Conservation (phyloP, 2,113 vertebrate species). For the Mohoua ochrocephala region DNA sequence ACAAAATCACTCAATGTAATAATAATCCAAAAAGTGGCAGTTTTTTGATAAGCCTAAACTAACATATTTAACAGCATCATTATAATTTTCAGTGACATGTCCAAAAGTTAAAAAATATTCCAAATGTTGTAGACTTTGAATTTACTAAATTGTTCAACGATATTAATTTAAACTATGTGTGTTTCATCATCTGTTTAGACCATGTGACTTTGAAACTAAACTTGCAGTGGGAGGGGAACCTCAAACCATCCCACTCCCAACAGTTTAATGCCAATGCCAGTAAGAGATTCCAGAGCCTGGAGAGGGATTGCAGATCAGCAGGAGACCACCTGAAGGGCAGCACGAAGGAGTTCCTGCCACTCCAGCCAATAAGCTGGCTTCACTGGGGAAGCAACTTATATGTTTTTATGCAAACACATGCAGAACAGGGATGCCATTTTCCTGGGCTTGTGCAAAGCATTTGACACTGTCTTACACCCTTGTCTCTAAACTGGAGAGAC, state of each 20-base stretch:
- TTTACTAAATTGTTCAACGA: not conserved
- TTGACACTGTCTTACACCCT: not conserved
- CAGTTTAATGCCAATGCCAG: not conserved
- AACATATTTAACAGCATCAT: not conserved
- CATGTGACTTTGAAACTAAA: not conserved
- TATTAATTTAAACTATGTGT: not conserved
- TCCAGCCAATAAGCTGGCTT: not conserved
- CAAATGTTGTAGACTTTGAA: not conserved
- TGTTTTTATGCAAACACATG: not conserved
- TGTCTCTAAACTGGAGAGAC: not conserved
- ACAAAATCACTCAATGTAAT: not conserved
- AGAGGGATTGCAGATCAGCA: not conserved
- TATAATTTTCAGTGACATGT: not conserved
- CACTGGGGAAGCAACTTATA: not conserved
- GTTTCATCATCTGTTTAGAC: not conserved
- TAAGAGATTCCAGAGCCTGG: not conserved
- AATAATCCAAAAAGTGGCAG: accelerated
- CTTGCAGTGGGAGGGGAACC: not conserved
- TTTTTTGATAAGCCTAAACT: not conserved
- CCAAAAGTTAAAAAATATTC: not conserved
- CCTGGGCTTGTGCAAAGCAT: not conserved
- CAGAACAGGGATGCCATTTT: not conserved
- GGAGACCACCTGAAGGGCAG: not conserved
- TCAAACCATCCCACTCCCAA: not conserved
- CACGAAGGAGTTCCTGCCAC: not conserved